Percentiles rank a stretch among this genome's conserved stretches.
phyloP scores from a whole-genome alignment of 2,113 vertebrate species.

The Machaerirhynchus nigripectus region DNA sequence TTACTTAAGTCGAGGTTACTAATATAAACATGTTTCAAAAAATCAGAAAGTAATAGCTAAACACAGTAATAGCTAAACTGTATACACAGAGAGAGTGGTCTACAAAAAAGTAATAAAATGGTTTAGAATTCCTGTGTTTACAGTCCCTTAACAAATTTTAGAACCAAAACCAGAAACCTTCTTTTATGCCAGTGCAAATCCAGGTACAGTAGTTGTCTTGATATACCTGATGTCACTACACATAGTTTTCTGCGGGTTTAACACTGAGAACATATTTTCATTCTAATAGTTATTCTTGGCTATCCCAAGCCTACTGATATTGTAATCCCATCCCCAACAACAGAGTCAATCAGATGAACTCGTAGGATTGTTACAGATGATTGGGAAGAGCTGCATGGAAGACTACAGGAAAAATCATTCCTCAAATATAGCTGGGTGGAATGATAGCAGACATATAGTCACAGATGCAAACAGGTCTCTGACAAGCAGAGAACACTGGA shows the following conservation, averaged over 20 bases:
- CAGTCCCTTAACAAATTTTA: neutral
- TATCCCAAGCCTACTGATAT: neutral
- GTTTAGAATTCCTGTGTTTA: neutral
- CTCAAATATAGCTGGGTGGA: neutral
- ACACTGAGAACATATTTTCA: neutral
- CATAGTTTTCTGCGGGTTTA: neutral
- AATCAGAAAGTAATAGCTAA: neutral
- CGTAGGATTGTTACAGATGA: neutral
- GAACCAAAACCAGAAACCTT: neutral
- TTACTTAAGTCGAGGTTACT: neutral
- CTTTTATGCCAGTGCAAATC: neutral
- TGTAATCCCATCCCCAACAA: neutral
- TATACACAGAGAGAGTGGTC: neutral
- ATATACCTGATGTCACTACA: neutral
- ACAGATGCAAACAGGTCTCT: neutral
- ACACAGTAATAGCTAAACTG: neutral
- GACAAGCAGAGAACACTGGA: neutral
- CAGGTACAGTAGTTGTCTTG: neutral
- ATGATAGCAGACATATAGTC: neutral
- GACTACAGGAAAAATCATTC: neutral
- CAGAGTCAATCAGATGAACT: neutral
- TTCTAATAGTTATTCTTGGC: neutral
- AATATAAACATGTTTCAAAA: neutral
- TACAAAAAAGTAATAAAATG: neutral
- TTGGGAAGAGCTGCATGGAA: neutral